Evolutionary conservation across 2,888 invertebrate genomes (phyloP), one percentile per base, ranked within the genome.

Genomic region (Asteroscopus sphinx): DNA sequence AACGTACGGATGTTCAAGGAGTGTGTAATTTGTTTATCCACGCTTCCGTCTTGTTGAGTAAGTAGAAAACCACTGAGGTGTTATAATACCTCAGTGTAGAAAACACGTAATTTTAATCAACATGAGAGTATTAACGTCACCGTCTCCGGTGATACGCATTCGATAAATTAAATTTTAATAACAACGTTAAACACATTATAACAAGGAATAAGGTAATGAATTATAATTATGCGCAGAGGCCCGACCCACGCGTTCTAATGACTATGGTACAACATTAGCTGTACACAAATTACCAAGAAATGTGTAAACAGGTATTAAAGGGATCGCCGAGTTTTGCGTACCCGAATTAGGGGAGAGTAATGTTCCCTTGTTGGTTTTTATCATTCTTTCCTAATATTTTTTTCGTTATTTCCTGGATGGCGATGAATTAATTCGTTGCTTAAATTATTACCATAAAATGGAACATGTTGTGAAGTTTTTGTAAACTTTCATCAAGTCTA

Each of bases 261-360:
- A 87, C 88, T 86, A 85, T 79, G 83, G 83, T 83, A 85, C 79
- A 90, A 90, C 92, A 91, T 92, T 92, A 91, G 85, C 87, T 86
- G 83, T 88, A 91, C 87, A 89, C 88, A 90, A 92, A 92, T 92
- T 90, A 88, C 87, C 82, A 86, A 85, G 86, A 89, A 89, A 89
- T 85, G 86, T 86, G 89, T 89, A 91, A 92, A 90, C 88, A 91
- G 86, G 90, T 89, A 90, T 88, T 86, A 89, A 88, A 87, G 76
- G 86, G 88, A 85, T 83, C 85, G 83, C 80, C 75, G 82, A 81
- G 80, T 85, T 87, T 84, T 71, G 74, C 59, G 58, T 54, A 77
- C 76, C 79, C 72, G 83, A 86, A 86, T 88, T 83, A 80, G 82
- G 84, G 80, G 77, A 78, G 77, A 76, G 73, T 78, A 81, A 81